phyloP scores from a whole-genome alignment of 2,113 vertebrate genomes.

The Ictidomys tridecemlineatus region DNA sequence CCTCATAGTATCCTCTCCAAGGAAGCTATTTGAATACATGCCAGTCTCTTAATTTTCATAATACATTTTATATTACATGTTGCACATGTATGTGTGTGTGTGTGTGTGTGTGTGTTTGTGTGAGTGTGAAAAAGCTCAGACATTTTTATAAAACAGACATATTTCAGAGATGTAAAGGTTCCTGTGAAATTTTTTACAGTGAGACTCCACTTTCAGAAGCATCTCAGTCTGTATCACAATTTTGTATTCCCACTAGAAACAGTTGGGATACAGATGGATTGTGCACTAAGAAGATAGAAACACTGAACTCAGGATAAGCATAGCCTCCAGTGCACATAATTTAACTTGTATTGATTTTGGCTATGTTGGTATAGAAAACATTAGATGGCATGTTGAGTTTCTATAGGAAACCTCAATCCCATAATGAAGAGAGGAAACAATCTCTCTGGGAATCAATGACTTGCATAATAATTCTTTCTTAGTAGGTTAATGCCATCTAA shows the following conservation, averaged over 20 bases:
- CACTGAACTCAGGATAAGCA: neutral
- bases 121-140: neutral
- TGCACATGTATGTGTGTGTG: neutral
- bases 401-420: neutral
- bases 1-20: too few species aligned
- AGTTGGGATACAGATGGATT: neutral
- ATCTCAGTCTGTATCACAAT: neutral
- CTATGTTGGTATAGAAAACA: neutral
- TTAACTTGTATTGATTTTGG: constrained; percentile 40
- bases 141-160: neutral
- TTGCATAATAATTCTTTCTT: neutral
- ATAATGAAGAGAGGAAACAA: constrained; percentile 13
- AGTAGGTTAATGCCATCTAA: neutral
- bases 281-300: neutral
- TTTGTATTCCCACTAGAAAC: neutral
- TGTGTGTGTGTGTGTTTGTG: neutral
- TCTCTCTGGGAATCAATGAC: neutral
- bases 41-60: neutral
- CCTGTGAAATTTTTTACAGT: neutral
- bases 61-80: neutral
- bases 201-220: neutral
- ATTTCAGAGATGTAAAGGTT: neutral
- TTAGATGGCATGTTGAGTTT: neutral
- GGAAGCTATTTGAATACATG: neutral
- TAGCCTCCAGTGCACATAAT: neutral